Conservation (phyloP, 2,888 invertebrate species). For the Agonum fuliginosum region DNA sequence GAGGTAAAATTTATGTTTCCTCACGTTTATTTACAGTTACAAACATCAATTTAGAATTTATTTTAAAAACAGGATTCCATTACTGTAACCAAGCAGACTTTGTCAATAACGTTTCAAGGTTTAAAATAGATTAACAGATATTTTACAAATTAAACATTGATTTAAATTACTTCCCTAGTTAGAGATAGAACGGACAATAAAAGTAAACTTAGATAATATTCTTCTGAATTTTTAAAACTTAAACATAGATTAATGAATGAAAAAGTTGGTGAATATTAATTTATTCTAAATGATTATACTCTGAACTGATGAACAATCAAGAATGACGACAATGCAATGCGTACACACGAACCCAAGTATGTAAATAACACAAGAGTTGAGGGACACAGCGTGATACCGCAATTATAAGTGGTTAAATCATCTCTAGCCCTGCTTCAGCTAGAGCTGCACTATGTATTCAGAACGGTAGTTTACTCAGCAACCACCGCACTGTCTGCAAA, state of each 20-base stretch:
- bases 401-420: constrained; percentile 21
- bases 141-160: too few relatives aligned
- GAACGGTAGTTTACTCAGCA: too few relatives aligned
- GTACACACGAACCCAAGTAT: constrained; percentile 4
- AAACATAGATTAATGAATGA: too few relatives aligned
- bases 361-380: constrained; percentile 28
- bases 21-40: not conserved
- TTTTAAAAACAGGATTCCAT: not conserved
- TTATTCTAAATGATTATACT: too few relatives aligned
- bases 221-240: too few relatives aligned
- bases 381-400: constrained; percentile 32
- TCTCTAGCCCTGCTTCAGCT: not conserved
- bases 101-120: too few relatives aligned
- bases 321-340: constrained; percentile 17
- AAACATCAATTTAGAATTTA: not conserved
- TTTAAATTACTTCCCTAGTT: too few relatives aligned
- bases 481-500: not conserved
- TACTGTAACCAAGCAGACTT: not conserved
- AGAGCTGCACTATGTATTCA: too few relatives aligned
- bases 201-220: too few relatives aligned
- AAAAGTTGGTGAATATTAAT: too few relatives aligned
- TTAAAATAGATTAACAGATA: too few relatives aligned
- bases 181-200: too few relatives aligned
- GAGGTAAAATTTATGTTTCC: not conserved
- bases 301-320: not conserved